Percentiles rank a stretch among this genome's conserved stretches.
phyloP scores from a whole-genome alignment of 2,888 invertebrate species.

The Caenorhabditis virilis region DNA sequence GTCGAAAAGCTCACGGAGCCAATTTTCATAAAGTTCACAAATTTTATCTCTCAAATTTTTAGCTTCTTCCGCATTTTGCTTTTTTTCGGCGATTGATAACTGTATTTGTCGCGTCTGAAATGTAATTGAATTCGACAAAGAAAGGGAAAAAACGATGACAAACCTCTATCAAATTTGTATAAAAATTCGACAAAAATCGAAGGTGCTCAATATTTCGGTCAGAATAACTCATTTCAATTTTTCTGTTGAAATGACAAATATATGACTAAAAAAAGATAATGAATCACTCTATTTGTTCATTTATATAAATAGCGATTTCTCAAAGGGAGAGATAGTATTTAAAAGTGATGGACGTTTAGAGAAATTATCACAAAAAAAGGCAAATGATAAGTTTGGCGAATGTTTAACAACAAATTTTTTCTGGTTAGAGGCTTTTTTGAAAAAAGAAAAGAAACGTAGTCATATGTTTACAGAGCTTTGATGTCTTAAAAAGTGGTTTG shows the following conservation, averaged over 20 bases:
- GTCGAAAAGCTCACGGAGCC: not conserved
- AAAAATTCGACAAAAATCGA: slow-evolving; percentile 7
- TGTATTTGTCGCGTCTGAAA: slow-evolving; percentile 6
- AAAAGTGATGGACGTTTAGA: too few relatives aligned
- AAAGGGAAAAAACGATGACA: slow-evolving; percentile 7
- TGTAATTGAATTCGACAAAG: not conserved
- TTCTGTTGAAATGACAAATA: not conserved
- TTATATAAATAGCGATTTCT: too few relatives aligned
- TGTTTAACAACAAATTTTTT: too few relatives aligned
- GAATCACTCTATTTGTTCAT: too few relatives aligned
- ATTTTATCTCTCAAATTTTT: slow-evolving; percentile 2
- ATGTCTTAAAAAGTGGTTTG: too few relatives aligned
- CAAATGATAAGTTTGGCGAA: too few relatives aligned
- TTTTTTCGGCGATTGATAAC: slow-evolving; percentile 1
- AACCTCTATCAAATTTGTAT: slow-evolving; percentile 16
- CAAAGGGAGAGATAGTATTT: too few relatives aligned
- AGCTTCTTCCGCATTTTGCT: not conserved
- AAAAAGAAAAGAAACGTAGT: too few relatives aligned
- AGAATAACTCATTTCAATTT: not conserved
- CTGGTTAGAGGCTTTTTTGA: too few relatives aligned
- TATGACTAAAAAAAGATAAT: too few relatives aligned
- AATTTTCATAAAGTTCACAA: slow-evolving; percentile 5
- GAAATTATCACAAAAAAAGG: too few relatives aligned
- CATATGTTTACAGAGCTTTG: too few relatives aligned
- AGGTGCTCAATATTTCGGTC: slow-evolving; percentile 24